These are phyloP conservation scores for Chymomyza procnemis DNA, from an alignment of 2,888 invertebrate genomes.

Conservation along the genomic window DNA sequence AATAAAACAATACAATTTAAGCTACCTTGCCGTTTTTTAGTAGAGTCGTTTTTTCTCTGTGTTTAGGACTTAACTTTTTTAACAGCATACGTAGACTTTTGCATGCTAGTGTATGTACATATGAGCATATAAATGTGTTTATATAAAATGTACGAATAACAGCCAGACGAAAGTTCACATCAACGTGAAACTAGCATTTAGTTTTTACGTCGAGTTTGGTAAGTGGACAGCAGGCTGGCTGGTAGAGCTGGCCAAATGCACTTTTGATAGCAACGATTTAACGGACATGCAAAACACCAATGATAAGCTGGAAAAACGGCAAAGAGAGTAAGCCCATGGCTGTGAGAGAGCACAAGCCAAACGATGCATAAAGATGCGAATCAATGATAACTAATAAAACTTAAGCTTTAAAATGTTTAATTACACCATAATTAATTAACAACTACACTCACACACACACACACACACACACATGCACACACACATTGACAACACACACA, in stretches of 20 bases:
- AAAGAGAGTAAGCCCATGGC: not conserved
- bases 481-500: not conserved
- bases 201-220: not conserved
- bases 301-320: not conserved
- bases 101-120: no score
- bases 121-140: not conserved
- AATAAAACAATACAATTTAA: no score
- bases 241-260: not conserved
- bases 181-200: not conserved
- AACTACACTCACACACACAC: slow-evolving; percentile 15
- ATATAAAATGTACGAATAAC: not conserved
- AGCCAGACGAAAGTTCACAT: not conserved
- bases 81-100: no score
- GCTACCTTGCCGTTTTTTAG: no score
- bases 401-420: slow-evolving; percentile 61
- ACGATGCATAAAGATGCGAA: slow-evolving; percentile 54
- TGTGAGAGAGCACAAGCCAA: not conserved
- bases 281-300: not conserved
- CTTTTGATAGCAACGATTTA: slow-evolving; percentile 23
- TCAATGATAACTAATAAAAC: slow-evolving; percentile 65
- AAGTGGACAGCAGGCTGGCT: not conserved
- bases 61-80: no score
- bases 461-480: not conserved
- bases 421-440: slow-evolving; percentile 58
- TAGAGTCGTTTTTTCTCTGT: no score